These are phyloP conservation scores for Amblyraja radiata DNA, from an alignment of 2,797 vertebrate genomes.

Conservation along the genomic window DNA sequence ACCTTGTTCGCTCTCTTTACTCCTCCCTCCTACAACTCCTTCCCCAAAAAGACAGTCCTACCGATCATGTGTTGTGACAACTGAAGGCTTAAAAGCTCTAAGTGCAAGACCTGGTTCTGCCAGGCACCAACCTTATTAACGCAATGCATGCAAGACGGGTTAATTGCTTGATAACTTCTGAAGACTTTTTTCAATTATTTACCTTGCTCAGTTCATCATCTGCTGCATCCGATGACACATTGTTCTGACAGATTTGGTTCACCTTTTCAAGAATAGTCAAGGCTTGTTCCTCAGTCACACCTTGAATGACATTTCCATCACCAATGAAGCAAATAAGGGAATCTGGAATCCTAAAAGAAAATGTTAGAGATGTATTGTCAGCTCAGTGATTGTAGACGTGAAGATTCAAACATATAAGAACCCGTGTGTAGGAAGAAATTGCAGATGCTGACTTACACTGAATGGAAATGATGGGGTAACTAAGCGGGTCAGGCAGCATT, in stretches of 20 bases:
- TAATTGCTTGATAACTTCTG: background rate
- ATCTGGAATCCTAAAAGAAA: slow-evolving; percentile 14
- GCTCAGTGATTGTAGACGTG: background rate
- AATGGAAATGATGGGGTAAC: no score
- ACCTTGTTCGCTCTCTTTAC: no score
- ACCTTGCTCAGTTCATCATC: background rate
- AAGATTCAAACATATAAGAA: background rate
- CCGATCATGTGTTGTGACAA: background rate
- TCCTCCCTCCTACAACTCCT: background rate
- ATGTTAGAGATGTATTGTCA: background rate
- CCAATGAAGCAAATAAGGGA: slow-evolving; percentile 17
- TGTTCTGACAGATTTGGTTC: background rate
- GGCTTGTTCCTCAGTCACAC: background rate
- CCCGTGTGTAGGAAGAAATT: no score
- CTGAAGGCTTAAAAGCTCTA: background rate
- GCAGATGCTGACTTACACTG: no score
- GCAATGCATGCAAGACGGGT: no score
- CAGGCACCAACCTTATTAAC: background rate
- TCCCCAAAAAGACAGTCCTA: no score
- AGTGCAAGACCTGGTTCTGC: background rate
- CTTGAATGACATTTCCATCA: background rate
- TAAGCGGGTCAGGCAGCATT: no score
- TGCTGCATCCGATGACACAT: background rate
- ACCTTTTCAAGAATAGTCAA: background rate
- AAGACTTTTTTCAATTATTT: background rate